phyloP scores from a whole-genome alignment of 2,113 vertebrate genomes.

The Protobothrops mucrosquamatus region DNA sequence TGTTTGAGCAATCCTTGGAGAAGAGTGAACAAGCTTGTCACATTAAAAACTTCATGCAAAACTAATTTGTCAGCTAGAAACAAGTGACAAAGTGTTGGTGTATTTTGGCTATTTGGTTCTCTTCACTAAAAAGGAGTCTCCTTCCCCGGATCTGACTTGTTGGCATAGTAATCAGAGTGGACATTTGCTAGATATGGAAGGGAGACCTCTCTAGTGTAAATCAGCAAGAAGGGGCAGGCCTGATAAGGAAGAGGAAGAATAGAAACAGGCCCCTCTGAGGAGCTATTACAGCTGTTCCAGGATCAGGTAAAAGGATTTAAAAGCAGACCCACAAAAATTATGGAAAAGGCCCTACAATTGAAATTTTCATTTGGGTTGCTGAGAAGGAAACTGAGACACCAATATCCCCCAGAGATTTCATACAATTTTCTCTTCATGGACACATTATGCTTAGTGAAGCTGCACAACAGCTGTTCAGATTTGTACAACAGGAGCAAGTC shows the following conservation, averaged over 20 bases:
- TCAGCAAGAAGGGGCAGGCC: no score
- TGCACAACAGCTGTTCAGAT: background rate
- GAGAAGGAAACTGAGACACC: background rate
- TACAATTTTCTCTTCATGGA: background rate
- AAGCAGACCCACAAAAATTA: background rate
- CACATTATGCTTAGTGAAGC: background rate
- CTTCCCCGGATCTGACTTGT: background rate
- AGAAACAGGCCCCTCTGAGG: background rate
- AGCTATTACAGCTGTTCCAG: conserved; percentile 1
- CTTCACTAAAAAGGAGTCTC: background rate
- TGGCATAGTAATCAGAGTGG: rapidly evolving
- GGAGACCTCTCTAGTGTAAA: background rate
- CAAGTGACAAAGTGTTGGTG: conserved; percentile 16
- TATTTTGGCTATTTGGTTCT: conserved; percentile 11
- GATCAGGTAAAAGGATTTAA: background rate
- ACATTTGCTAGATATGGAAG: rapidly evolving
- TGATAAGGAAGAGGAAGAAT: rapidly evolving
- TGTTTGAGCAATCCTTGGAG: background rate
- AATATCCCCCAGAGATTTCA: background rate
- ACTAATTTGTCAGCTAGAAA: conserved; percentile 33
- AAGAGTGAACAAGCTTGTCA: background rate
- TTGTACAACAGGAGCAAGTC: background rate
- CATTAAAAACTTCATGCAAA: conserved; percentile 25
- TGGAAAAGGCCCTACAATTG: background rate
- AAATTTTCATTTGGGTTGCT: background rate